Evolutionary conservation across 2,113 vertebrate species (phyloP).

Genomic region (Triplophysa siluroides): DNA sequence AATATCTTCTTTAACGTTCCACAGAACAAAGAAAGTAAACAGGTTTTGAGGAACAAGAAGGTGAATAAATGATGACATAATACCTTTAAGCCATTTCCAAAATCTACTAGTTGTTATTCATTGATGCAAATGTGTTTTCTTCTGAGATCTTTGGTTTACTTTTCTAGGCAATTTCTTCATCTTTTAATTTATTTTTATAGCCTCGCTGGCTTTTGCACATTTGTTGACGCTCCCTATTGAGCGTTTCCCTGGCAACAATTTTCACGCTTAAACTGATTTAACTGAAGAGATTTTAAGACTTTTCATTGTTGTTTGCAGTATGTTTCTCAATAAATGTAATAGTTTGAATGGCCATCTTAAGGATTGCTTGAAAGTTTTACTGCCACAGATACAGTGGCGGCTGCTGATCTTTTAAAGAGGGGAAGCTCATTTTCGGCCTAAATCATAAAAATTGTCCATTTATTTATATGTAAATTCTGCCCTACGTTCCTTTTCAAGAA

Average conservation of each 20-base stretch:
- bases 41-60: too few relatives aligned
- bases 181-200: slow-evolving; percentile 7
- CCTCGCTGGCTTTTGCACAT: neutral
- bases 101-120: neutral
- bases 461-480: too few relatives aligned
- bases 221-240: neutral
- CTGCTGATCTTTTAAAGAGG: too few relatives aligned
- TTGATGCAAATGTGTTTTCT: neutral
- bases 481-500: too few relatives aligned
- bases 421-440: too few relatives aligned
- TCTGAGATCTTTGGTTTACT: neutral
- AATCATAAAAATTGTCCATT: too few relatives aligned
- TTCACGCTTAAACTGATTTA: neutral
- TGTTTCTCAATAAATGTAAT: neutral
- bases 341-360: neutral
- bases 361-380: too few relatives aligned
- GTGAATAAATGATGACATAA: too few relatives aligned
- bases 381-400: too few relatives aligned
- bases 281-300: neutral
- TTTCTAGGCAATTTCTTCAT: neutral
- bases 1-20: too few relatives aligned
- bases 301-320: neutral
- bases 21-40: too few relatives aligned
- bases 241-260: neutral
- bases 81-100: too few relatives aligned